Evolutionary conservation across 2,797 vertebrate genomes (phyloP), one percentile per base, ranked within the genome.

Genomic region (Coilia nasus): DNA sequence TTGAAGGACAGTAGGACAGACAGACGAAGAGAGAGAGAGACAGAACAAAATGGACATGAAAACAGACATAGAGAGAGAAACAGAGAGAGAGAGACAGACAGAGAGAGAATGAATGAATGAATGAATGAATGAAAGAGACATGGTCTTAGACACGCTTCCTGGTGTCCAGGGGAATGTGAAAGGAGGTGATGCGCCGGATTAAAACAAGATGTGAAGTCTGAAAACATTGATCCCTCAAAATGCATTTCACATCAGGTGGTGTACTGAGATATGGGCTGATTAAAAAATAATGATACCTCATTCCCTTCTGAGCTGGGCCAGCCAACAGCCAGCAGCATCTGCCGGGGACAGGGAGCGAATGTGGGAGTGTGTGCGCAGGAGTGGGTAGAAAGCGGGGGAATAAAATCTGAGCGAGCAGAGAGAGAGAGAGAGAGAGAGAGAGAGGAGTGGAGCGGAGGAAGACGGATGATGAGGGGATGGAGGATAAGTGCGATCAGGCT

Each of bases 141-240:
- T 31, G 25, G 71, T 2, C 71, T 78, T 12, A 78, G 87, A 86
- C 87, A 46, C 41, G 25, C 78, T 81, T 82, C 46, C 17, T 23
- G 56, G 84, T 86, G 87, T 88, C 85, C 14, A 83, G 82, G 87
- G 87, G 50, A 80, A 82, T 6, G 11, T 67, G 85, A 82, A 44
- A 60, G 80, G 84, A 91, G 91, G 91, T 85, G 88, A 91, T 92
- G 87, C 89, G 9, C 82, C 87, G 91, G 91, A 93, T 94, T 93
- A 91, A 93, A 93, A 92, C 28, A 25, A 89, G 88, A 92, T 89
- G 90, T 91, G 67, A 86, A 87, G 87, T 86, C 88, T 84, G 83
- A 90, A 94, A 92, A 92, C 90, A 94, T 84, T 89, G 89, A 94
- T 92, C 89, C 90, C 85, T 90, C 92, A 85, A 89, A 92, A 91